Evolutionary conservation across 1,140 invertebrate species (phyloP).

Genomic region (Armadillidium nasatum): DNA sequence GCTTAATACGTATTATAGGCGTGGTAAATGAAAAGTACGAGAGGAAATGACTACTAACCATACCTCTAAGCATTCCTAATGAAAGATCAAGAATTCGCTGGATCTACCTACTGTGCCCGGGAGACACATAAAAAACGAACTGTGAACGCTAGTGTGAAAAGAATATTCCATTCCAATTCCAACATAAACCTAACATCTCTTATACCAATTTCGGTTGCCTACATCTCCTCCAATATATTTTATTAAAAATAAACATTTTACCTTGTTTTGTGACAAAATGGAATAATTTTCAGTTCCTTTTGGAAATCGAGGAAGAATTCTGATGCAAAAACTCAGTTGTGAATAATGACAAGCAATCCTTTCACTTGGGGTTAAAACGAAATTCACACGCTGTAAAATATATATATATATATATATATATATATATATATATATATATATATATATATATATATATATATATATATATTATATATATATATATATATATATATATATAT

Average conservation of each 20-base stretch:
- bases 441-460: background rate
- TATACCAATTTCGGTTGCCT: background rate
- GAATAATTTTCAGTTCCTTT: background rate
- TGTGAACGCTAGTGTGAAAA: no score
- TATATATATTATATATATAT: constrained; percentile 15
- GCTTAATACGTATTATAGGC: no score
- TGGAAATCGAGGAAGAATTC: background rate
- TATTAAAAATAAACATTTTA: background rate
- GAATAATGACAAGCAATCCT: background rate
- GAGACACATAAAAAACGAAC: background rate
- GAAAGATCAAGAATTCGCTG: background rate
- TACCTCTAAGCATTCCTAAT: no score
- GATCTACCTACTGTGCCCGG: background rate
- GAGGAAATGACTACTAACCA: no score
- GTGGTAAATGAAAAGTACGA: no score
- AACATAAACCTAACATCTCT: no score
- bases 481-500: background rate
- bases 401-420: constrained; percentile 13
- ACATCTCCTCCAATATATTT: background rate
- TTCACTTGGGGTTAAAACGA: background rate
- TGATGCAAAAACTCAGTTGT: background rate
- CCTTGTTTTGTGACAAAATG: background rate
- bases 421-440: constrained; percentile 5
- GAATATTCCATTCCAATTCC: no score
- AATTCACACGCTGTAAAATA: background rate